phyloP scores from a whole-genome alignment of 2,797 vertebrate genomes.

The Gambelia wislizenii region DNA sequence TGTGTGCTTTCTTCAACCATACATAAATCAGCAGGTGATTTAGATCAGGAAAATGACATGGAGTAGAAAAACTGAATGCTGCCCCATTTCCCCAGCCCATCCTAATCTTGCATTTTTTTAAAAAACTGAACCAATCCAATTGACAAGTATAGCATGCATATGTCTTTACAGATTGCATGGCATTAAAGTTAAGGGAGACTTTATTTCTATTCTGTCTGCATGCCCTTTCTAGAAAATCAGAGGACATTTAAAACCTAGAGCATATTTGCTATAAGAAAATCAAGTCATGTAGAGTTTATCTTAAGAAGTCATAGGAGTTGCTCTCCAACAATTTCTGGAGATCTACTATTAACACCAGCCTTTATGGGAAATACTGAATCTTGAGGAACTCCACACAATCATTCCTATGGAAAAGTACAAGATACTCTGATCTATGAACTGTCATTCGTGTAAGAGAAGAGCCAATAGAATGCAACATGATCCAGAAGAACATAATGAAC shows the following conservation, averaged over 20 bases:
- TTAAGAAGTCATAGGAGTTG: not conserved
- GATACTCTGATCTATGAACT: too few species aligned
- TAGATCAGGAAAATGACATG: not conserved
- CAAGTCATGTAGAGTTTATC: not conserved
- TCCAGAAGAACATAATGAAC: not conserved
- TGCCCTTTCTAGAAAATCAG: not conserved
- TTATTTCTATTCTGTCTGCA: too few species aligned
- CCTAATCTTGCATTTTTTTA: not conserved
- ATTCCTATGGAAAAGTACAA: too few species aligned
- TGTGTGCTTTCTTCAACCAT: not conserved
- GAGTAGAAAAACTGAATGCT: not conserved
- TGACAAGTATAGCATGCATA: too few species aligned
- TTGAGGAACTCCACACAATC: too few species aligned
- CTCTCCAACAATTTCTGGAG: not conserved
- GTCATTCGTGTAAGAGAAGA: not conserved
- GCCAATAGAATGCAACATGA: not conserved
- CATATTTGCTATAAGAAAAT: constrained; percentile 1
- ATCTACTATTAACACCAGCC: too few species aligned
- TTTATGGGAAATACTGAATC: too few species aligned
- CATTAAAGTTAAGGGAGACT: too few species aligned
- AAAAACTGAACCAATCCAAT: not conserved
- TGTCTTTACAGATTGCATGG: too few species aligned
- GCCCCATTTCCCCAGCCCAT: too few species aligned
- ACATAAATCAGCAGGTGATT: not conserved
- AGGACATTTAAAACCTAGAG: not conserved